Conservation (phyloP, 2,113 vertebrate species). For the Oryzias woworae region DNA sequence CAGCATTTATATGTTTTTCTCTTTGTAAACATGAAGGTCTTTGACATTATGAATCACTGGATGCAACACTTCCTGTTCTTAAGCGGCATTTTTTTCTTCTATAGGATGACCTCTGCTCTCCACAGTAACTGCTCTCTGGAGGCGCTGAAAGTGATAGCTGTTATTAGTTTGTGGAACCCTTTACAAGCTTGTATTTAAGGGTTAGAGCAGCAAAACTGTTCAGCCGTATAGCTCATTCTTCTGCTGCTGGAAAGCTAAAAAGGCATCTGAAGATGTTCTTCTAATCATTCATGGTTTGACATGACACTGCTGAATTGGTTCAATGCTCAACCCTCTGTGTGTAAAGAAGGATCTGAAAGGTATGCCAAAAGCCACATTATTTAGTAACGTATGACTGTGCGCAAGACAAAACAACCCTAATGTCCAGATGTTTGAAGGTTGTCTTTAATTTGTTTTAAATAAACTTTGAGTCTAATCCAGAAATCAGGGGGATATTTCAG, state of each 20-base stretch:
- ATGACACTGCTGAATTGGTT: no score
- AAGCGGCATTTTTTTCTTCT: not conserved
- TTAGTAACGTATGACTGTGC: no score
- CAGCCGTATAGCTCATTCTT: no score
- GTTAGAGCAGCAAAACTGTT: not conserved
- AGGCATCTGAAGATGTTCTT: no score
- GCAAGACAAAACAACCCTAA: not conserved
- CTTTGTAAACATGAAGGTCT: not conserved
- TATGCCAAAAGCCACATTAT: no score
- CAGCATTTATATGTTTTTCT: constrained; percentile 2
- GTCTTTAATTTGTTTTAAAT: no score
- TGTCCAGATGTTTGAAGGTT: not conserved
- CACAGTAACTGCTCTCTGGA: constrained; percentile 7
- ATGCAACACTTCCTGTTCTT: not conserved
- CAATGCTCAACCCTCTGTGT: no score
- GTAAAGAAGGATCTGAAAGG: no score
- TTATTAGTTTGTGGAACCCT: constrained; percentile 18
- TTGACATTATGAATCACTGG: not conserved
- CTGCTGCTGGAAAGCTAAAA: no score
- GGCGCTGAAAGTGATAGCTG: constrained; percentile 16
- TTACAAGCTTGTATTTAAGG: constrained; percentile 1
- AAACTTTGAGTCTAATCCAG: no score
- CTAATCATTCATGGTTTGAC: no score
- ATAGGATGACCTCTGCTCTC: constrained; percentile 5
- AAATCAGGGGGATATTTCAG: no score